A percentile compares a stretch with the other conserved stretches of the same genome.
phyloP scores from a whole-genome alignment of 2,797 vertebrate species.

The Apodemus agrarius region DNA sequence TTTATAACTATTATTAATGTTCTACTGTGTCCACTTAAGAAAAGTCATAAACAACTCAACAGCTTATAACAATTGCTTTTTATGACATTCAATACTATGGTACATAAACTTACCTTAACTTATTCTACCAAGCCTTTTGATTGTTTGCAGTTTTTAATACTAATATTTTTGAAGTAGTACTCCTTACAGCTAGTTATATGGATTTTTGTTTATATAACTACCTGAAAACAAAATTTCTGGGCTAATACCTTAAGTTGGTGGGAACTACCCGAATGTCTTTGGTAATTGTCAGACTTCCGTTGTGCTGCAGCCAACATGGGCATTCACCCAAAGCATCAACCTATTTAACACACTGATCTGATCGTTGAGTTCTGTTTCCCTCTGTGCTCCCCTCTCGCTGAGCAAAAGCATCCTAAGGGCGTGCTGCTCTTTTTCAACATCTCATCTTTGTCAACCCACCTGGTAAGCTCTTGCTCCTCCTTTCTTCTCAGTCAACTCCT shows the following conservation, averaged over 20 bases:
- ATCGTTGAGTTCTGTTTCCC: constrained; percentile 9
- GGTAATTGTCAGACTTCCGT: background rate
- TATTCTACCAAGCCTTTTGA: background rate
- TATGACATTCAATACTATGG: background rate
- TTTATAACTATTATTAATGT: constrained; percentile 3
- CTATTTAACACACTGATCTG: background rate
- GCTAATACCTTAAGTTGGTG: constrained; percentile 13
- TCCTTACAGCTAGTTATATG: background rate
- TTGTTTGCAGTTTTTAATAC: background rate
- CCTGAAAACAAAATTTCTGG: constrained; percentile 1
- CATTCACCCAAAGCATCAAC: background rate
- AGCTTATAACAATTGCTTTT: constrained; percentile 40
- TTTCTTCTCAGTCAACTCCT: background rate
- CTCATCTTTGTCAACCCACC: background rate
- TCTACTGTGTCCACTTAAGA: background rate
- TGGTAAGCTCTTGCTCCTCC: background rate
- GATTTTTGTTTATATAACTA: background rate
- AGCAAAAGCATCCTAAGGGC: background rate
- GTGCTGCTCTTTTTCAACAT: background rate
- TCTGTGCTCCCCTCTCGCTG: background rate
- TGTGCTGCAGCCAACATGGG: background rate
- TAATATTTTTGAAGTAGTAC: constrained; percentile 4
- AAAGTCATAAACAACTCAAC: background rate
- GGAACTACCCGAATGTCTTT: background rate
- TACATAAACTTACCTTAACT: constrained; percentile 17